Base-by-base conservation (phyloP, 1,140 invertebrate genomes). In the Drosophila pachea region DNA sequence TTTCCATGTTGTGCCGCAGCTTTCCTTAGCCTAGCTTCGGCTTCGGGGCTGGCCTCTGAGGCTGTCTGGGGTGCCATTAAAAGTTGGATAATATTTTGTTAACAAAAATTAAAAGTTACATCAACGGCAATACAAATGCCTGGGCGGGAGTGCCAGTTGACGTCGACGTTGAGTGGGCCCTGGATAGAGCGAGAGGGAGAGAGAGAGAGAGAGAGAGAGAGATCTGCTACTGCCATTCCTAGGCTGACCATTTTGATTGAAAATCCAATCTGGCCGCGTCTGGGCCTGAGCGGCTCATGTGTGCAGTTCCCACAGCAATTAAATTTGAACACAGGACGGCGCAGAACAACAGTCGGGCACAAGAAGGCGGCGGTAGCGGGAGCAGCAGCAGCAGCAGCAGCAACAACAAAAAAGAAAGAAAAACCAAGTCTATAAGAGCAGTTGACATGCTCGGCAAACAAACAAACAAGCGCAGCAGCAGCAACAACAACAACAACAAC, bases 271-370 rank as follows among this genome's bases (percentile, higher is more conserved):
- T 79, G 81, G 12, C 56, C 45, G 63, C 59, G 62, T 61, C 74
- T 65, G 78, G 63, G 61, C 61, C 63, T 76, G 65, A 84, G 79
- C 84, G 79, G 69, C 81, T 84, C 79, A 84, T 79, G 65, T 84
- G 79, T 69, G 69, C 81, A 78, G 79, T 84, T 84, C 79, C 79
- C 79, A 84, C 79, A 84, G 79, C 79, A 84, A 84, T 84, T 84
- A 84, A 84, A 84, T 79, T 79, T 61, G 66, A 71, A 73, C 76
- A 83, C 79, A 79, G 81, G 66, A 79, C 76, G 49, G 67, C 66
- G 49, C 73, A 70, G 81, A 73, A 78, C 79, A 83, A 79, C 68
- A 78, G 47, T 4, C 29, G n/a, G 16, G n/a, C 32, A 16, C n/a
- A 29, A 68, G 42, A 70, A 67, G 48, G 16, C 22, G 22, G 22